Evolutionary conservation across 2,888 invertebrate species (phyloP).

Genomic region (Coenonympha arcania): DNA sequence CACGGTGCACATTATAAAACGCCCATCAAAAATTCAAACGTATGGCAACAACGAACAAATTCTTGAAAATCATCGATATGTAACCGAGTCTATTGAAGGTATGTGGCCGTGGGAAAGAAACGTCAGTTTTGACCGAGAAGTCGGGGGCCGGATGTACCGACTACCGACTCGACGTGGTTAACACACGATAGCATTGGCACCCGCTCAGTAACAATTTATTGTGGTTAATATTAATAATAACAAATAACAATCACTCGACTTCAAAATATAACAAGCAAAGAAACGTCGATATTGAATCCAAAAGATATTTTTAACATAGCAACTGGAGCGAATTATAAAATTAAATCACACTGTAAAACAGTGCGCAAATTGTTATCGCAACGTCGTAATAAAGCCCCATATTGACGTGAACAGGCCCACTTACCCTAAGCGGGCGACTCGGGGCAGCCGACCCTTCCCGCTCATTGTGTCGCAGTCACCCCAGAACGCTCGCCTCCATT

Average conservation of each 20-base stretch:
- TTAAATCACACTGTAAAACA: constrained; percentile 42
- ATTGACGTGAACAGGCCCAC: constrained; percentile 70
- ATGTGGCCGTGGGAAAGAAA: constrained; percentile 66
- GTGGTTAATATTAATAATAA: neutral
- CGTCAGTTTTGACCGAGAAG: constrained; percentile 47
- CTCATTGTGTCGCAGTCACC: constrained; percentile 71
- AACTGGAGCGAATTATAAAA: neutral
- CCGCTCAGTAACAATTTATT: neutral
- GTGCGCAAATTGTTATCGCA: constrained; percentile 50
- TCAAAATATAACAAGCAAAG: neutral
- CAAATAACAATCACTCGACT: neutral
- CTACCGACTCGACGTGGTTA: constrained; percentile 5
- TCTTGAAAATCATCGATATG: neutral
- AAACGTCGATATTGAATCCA: neutral
- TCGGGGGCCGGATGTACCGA: constrained; percentile 16
- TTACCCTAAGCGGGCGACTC: constrained; percentile 65
- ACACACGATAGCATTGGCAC: neutral
- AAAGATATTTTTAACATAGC: neutral
- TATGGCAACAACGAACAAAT: too few species aligned
- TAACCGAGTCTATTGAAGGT: neutral
- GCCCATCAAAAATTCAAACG: too few species aligned
- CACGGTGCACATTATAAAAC: too few species aligned
- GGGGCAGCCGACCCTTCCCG: constrained; percentile 63
- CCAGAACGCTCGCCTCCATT: constrained; percentile 69
- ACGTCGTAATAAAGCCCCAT: constrained; percentile 66